These are phyloP conservation scores for Diplodus sargus DNA, from an alignment of 2,797 vertebrate genomes.

Conservation along the genomic window DNA sequence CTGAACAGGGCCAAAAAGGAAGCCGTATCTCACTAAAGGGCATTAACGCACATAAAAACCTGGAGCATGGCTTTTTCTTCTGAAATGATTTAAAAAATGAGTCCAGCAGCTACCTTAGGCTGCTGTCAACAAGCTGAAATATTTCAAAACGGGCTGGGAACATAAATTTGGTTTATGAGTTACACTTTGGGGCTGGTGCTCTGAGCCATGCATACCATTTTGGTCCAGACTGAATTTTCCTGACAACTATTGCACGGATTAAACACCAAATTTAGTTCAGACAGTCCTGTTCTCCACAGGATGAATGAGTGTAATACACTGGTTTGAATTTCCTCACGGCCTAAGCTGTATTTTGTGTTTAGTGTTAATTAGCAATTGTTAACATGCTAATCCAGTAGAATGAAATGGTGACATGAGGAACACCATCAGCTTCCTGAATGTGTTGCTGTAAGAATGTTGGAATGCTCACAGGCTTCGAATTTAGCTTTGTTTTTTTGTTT, in stretches of 20 bases:
- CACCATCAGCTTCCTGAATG: too few relatives aligned
- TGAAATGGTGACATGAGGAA: too few relatives aligned
- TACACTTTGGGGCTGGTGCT: too few relatives aligned
- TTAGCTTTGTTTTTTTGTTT: background rate
- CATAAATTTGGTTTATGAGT: background rate
- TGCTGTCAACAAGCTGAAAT: background rate
- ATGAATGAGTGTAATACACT: background rate
- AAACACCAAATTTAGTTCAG: background rate
- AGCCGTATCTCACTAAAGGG: slow-evolving; percentile 13
- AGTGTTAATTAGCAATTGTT: too few relatives aligned
- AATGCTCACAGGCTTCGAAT: too few relatives aligned
- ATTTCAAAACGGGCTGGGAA: background rate
- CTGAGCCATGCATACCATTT: too few relatives aligned
- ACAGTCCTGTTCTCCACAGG: background rate
- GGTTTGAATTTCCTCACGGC: too few relatives aligned
- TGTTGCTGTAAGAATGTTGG: too few relatives aligned
- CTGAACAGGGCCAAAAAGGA: background rate
- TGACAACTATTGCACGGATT: background rate
- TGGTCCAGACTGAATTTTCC: background rate
- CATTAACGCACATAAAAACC: slow-evolving; percentile 25
- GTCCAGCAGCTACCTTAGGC: background rate
- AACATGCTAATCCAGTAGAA: too few relatives aligned
- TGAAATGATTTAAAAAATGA: background rate
- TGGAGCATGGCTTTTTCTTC: background rate
- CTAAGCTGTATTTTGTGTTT: too few relatives aligned